A percentile compares a stretch with the other conserved stretches of the same genome.
These are phyloP conservation scores for Vultur gryphus DNA, from an alignment of 2,797 vertebrate genomes.

Conservation along the genomic window DNA sequence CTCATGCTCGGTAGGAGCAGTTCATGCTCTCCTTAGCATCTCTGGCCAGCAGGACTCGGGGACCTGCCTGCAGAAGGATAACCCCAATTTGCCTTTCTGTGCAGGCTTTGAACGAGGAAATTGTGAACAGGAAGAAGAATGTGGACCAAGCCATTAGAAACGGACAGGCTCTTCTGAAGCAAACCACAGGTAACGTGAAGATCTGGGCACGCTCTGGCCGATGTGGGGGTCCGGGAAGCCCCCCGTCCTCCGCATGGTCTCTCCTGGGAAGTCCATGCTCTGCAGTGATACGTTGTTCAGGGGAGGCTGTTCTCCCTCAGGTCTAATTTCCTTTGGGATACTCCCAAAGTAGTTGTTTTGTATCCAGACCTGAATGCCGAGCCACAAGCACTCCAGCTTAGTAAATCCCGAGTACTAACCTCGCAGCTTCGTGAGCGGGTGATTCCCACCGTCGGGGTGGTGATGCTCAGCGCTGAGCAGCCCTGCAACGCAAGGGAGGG, in stretches of 20 bases:
- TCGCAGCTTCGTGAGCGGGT: neutral
- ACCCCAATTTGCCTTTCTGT: neutral
- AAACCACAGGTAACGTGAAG: slow-evolving; percentile 88
- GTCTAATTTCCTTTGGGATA: neutral
- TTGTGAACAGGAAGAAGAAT: slow-evolving; percentile 93
- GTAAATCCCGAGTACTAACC: neutral
- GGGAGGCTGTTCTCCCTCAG: neutral
- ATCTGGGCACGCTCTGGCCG: neutral
- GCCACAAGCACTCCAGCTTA: neutral
- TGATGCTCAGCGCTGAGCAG: neutral
- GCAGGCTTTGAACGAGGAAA: slow-evolving; percentile 94
- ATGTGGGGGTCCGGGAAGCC: neutral
- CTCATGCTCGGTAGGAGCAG: neutral
- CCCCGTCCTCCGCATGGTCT: accelerated
- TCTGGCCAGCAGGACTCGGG: neutral
- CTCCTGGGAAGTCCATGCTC: neutral
- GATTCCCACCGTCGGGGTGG: neutral
- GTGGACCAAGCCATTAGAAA: slow-evolving; percentile 98
- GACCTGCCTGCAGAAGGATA: neutral
- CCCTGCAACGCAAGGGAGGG: neutral
- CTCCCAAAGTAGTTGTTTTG: neutral
- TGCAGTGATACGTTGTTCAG: neutral
- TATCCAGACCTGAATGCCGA: neutral
- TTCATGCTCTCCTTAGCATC: neutral
- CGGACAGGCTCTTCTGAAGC: slow-evolving; percentile 94